phyloP scores from a whole-genome alignment of 1,140 invertebrate genomes.

The Harlomillsia oculata region DNA sequence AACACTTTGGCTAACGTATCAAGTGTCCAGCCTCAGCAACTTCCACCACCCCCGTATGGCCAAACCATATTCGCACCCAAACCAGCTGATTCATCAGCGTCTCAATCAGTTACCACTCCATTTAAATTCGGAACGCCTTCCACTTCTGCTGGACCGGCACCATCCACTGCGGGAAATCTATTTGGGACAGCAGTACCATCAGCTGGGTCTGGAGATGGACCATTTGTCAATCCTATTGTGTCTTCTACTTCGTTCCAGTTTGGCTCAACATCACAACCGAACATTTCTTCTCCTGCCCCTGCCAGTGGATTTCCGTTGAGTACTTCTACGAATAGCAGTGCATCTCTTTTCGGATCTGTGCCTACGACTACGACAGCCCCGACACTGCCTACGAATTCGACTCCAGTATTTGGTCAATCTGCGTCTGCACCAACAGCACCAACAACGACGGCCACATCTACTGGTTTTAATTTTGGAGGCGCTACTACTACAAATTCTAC shows the following conservation, averaged over 20 bases:
- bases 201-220: background rate
- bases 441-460: background rate
- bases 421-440: conserved; percentile 1
- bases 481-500: background rate
- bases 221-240: background rate
- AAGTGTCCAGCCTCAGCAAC: background rate
- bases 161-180: background rate
- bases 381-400: no score
- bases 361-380: background rate
- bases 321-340: no score
- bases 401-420: background rate
- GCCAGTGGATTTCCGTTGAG: no score
- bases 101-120: no score
- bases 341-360: background rate
- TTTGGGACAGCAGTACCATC: background rate
- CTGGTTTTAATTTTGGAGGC: background rate
- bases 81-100: background rate
- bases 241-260: background rate
- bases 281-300: background rate
- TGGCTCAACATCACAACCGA: background rate
- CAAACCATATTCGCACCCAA: background rate
- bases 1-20: background rate
- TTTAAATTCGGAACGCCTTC: no score
- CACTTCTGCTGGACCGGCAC: background rate
- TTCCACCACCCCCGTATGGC: conserved; percentile 4